A percentile compares a stretch with the other conserved stretches of the same genome.
Conservation (phyloP, 2,888 invertebrate species). For the Pristionchus fissidentatus region DNA sequence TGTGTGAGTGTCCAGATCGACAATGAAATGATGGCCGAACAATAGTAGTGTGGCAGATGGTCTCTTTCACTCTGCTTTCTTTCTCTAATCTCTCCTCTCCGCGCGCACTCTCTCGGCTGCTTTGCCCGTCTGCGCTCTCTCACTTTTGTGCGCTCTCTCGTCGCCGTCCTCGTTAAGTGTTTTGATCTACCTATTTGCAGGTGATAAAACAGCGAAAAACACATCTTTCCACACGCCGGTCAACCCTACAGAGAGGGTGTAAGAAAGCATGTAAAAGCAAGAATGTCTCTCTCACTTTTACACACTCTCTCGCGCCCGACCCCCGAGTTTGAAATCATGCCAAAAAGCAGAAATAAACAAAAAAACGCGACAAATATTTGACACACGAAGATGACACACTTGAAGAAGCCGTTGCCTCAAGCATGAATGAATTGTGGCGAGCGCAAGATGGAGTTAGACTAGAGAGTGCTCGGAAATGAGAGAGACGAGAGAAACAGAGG, state of each 20-base stretch:
- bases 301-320: background rate
- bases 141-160: background rate
- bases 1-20: background rate
- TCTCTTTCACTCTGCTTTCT: background rate
- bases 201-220: background rate
- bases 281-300: background rate
- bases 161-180: background rate
- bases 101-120: background rate
- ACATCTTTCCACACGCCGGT: background rate
- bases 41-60: conserved; percentile 24
- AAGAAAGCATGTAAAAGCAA: too few species aligned
- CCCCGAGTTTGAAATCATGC: background rate
- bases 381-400: conserved; percentile 18
- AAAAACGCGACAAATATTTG: background rate
- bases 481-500: background rate
- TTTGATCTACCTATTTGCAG: conserved; percentile 11
- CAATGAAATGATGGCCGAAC: background rate
- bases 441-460: conserved; percentile 22
- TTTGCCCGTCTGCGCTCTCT: conserved; percentile 9
- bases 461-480: background rate
- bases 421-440: conserved; percentile 33
- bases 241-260: background rate
- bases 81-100: background rate
- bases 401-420: conserved; percentile 27
- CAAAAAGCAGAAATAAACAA: background rate